A percentile compares a stretch with the other conserved stretches of the same genome.
phyloP scores from a whole-genome alignment of 2,113 vertebrate genomes.

The Burhinus bistriatus region DNA sequence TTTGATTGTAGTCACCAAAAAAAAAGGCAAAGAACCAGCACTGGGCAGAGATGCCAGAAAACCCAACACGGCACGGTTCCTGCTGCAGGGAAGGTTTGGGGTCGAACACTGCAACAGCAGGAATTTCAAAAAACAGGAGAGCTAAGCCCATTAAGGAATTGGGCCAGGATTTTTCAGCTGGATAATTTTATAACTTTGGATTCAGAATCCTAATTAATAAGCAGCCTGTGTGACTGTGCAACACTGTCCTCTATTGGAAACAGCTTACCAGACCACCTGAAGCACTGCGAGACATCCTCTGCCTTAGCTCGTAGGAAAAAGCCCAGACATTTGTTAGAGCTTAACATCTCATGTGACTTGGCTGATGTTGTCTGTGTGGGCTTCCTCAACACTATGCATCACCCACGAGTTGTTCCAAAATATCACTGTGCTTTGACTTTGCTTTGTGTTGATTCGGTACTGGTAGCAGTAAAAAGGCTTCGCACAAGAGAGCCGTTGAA shows the following conservation, averaged over 20 bases:
- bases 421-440: background rate
- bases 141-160: background rate
- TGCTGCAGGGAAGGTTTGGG: fast-evolving
- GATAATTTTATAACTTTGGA: background rate
- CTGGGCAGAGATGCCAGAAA: background rate
- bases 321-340: background rate
- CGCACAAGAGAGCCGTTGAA: slow-evolving; percentile 43
- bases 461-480: slow-evolving; percentile 20
- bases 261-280: background rate
- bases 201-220: background rate
- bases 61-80: fast-evolving
- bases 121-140: background rate
- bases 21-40: background rate
- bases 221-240: slow-evolving; percentile 16
- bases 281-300: background rate
- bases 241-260: slow-evolving; percentile 60
- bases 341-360: background rate
- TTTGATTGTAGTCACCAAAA: background rate
- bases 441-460: background rate
- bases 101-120: background rate
- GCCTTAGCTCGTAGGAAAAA: background rate
- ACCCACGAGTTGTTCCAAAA: background rate
- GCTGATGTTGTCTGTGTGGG: background rate
- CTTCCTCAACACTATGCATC: background rate
- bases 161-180: background rate